Conservation (phyloP, 1,140 invertebrate species). For the Bursaphelenchus mucronatus region DNA sequence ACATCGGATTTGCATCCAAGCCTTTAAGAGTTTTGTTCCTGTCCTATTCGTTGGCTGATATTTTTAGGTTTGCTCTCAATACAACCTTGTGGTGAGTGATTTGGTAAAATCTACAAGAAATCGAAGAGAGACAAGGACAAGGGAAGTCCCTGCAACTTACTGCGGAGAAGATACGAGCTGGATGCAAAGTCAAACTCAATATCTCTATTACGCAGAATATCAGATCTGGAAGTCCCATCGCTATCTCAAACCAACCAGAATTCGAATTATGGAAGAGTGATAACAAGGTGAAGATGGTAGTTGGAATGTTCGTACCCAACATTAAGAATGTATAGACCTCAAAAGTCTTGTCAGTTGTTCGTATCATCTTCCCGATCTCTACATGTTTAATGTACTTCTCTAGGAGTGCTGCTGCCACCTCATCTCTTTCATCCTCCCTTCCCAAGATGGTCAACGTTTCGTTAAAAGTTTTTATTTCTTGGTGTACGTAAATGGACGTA, state of each 20-base stretch:
- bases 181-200: conserved; percentile 29
- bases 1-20: no score
- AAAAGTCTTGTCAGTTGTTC: conserved; percentile 35
- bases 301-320: conserved; percentile 43
- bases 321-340: conserved; percentile 43
- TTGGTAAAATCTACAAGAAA: no score
- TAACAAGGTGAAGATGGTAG: conserved; percentile 37
- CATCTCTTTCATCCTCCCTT: conserved; percentile 7
- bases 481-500: conserved; percentile 27
- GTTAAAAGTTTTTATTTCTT: conserved; percentile 33
- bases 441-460: conserved; percentile 25
- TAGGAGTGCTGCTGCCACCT: conserved; percentile 26
- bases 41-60: no score
- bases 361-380: conserved; percentile 31
- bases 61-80: no score
- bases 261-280: conserved; percentile 29
- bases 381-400: conserved; percentile 35
- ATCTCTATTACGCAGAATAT: conserved; percentile 35
- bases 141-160: no score
- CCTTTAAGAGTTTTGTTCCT: no score
- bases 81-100: no score
- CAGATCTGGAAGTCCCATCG: conserved; percentile 28
- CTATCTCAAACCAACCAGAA: conserved; percentile 19
- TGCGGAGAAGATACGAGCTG: conserved; percentile 26
- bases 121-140: no score